These are phyloP conservation scores for Nymphalis urticae DNA, from an alignment of 2,888 invertebrate species.

Conservation along the genomic window DNA sequence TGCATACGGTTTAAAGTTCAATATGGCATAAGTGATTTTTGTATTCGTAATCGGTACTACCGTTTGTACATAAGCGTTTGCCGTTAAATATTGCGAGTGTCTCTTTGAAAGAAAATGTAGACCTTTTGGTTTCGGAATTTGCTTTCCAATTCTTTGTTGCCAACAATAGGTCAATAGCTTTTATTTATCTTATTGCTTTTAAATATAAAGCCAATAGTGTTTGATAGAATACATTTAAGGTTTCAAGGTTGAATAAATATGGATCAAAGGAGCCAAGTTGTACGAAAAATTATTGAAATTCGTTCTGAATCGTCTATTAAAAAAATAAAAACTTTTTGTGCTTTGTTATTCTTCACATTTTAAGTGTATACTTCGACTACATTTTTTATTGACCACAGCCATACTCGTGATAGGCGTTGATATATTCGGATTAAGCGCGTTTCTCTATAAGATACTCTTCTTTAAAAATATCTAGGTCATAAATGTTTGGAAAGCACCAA, in stretches of 20 bases:
- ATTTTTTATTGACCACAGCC: too few relatives aligned
- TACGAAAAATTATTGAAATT: neutral
- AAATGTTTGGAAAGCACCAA: too few relatives aligned
- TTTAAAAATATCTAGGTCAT: too few relatives aligned
- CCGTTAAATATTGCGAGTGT: conserved; percentile 7
- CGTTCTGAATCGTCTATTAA: neutral
- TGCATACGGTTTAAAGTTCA: neutral
- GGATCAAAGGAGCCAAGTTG: neutral
- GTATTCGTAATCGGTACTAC: neutral
- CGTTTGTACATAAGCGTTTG: neutral
- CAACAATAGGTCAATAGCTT: neutral
- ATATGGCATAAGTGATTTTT: neutral
- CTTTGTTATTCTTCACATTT: too few relatives aligned
- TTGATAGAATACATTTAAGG: conserved; percentile 3
- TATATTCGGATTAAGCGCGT: too few relatives aligned
- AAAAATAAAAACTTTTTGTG: too few relatives aligned
- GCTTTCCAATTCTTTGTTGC: conserved; percentile 2
- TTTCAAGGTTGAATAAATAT: neutral
- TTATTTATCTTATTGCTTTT: neutral
- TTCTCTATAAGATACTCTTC: too few relatives aligned
- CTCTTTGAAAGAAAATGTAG: conserved; percentile 6
- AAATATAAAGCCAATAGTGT: neutral
- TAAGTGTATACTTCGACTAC: too few relatives aligned
- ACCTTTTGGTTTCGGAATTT: conserved; percentile 5
- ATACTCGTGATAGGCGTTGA: too few relatives aligned